Conservation (phyloP, 92 coral and sea anemone species). For the Parazoanthus atlanticus region DNA sequence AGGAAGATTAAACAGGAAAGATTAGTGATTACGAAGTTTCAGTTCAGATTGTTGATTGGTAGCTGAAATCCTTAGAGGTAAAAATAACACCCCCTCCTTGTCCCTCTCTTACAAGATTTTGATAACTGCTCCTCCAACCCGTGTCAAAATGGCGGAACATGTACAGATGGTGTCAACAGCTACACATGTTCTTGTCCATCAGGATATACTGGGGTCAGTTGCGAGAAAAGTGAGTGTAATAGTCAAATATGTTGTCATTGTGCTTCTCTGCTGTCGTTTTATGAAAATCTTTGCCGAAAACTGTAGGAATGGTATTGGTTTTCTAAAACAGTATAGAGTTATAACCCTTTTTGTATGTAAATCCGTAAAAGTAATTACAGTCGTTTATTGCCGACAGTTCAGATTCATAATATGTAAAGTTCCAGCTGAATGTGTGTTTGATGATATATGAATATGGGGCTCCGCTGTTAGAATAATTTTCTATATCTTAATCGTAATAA, state of each 20-base stretch:
- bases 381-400: not conserved
- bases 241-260: not conserved
- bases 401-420: not conserved
- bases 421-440: not conserved
- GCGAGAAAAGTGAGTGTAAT: not conserved
- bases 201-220: not conserved
- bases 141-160: slow-evolving; percentile 32
- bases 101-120: not conserved
- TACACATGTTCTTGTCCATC: slow-evolving; percentile 13
- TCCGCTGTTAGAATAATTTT: not conserved
- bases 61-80: too few species aligned
- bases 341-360: too few species aligned
- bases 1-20: too few species aligned
- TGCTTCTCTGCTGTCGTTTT: not conserved
- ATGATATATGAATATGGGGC: not conserved
- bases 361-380: too few species aligned
- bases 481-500: too few species aligned
- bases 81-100: too few species aligned
- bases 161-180: slow-evolving; percentile 10
- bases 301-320: not conserved
- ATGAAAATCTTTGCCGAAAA: not conserved
- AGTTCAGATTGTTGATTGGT: too few species aligned
- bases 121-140: slow-evolving; percentile 31
- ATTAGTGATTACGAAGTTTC: too few species aligned
- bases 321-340: too few species aligned